Evolutionary conservation across 2,113 vertebrate genomes (phyloP).

Genomic region (Psephotus haematonotus): DNA sequence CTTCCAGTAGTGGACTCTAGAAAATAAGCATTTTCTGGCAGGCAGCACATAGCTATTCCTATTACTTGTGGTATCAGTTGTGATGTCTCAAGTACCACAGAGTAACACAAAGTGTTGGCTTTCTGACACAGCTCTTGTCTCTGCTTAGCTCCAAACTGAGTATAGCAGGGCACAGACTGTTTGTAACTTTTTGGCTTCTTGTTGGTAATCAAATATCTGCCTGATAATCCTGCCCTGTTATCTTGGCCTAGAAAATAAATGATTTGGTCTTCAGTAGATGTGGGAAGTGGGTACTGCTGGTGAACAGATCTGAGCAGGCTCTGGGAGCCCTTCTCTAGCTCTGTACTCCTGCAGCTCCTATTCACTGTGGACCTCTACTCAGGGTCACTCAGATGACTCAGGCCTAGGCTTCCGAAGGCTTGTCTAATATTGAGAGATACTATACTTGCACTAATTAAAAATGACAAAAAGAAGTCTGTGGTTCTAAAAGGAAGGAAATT

Average conservation of each 20-base stretch:
- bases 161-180: rapidly evolving
- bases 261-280: neutral
- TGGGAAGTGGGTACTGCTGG: neutral
- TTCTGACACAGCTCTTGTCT: neutral
- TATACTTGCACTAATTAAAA: neutral
- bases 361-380: neutral
- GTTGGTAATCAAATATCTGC: neutral
- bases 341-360: neutral
- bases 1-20: neutral
- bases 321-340: neutral
- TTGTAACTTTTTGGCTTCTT: neutral
- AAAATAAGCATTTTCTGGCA: neutral
- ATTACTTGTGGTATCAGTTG: neutral
- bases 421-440: neutral
- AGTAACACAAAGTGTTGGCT: neutral
- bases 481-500: neutral
- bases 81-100: neutral
- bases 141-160: neutral
- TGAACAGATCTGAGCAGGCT: neutral
- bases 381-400: neutral
- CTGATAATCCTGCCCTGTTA: neutral
- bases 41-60: neutral
- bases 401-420: neutral
- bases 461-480: neutral
- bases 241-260: neutral